Evolutionary conservation across 2,113 vertebrate species (phyloP).

Genomic region (Aix galericulata): DNA sequence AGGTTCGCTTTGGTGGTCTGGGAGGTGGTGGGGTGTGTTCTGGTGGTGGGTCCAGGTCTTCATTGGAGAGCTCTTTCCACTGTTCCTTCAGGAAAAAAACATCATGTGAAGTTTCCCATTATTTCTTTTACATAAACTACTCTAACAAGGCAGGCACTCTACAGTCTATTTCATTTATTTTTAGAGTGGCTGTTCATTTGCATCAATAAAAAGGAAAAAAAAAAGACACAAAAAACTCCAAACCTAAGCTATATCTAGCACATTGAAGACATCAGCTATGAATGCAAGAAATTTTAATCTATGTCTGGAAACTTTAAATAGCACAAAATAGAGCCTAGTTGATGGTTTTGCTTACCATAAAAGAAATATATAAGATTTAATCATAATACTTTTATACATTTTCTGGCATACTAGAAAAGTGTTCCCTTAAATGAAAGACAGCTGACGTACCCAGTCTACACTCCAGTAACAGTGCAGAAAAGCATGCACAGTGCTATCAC

Average conservation of each 20-base stretch:
- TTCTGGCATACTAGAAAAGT: background rate
- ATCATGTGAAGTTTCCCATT: background rate
- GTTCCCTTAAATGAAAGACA: background rate
- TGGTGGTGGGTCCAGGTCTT: constrained; percentile 89
- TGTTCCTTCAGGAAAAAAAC: constrained; percentile 82
- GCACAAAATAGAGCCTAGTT: background rate
- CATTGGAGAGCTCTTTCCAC: constrained; percentile 95
- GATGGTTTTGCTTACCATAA: background rate
- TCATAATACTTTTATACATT: background rate
- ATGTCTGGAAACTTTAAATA: background rate
- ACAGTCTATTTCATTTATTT: background rate
- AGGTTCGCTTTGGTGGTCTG: constrained; percentile 81
- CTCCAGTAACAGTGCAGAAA: background rate
- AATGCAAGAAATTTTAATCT: background rate
- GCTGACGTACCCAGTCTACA: background rate
- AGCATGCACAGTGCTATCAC: background rate
- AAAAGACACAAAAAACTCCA: background rate
- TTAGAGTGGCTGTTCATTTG: background rate
- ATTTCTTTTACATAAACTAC: background rate
- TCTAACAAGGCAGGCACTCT: background rate
- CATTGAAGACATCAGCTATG: background rate
- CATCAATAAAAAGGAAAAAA: background rate
- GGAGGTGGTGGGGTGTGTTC: constrained; percentile 89
- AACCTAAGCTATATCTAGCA: background rate
- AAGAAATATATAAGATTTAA: background rate